Conservation (phyloP, 2,888 invertebrate species). For the Psococerastis gibbosa region DNA sequence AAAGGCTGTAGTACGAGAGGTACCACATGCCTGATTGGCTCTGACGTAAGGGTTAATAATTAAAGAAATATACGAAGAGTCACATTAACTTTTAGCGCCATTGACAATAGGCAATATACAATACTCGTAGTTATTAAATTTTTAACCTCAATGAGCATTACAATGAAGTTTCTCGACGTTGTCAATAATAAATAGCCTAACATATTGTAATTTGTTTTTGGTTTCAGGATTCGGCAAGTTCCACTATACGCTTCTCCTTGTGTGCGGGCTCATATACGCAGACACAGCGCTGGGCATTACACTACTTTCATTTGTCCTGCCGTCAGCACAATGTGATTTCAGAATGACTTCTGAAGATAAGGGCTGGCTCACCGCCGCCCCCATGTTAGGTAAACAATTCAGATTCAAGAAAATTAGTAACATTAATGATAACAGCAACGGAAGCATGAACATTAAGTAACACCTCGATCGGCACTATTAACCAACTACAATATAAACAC, state of each 20-base stretch:
- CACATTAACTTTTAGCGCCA: no score
- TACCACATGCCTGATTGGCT: no score
- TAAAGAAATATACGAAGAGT: no score
- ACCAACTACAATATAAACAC: no score
- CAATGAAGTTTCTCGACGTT: no score
- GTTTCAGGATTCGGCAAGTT: conserved; percentile 61
- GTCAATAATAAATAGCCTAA: no score
- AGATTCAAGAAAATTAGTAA: neutral
- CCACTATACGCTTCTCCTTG: conserved; percentile 51
- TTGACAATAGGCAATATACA: no score
- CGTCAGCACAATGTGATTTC: conserved; percentile 67
- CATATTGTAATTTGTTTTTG: conserved; percentile 14
- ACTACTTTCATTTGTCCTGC: conserved; percentile 63
- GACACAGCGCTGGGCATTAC: conserved; percentile 68
- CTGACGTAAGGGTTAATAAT: no score
- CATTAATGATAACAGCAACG: no score
- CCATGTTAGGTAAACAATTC: conserved; percentile 48
- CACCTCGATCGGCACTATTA: neutral
- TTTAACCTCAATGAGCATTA: no score
- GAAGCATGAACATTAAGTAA: neutral
- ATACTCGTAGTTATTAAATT: no score
- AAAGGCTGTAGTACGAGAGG: no score
- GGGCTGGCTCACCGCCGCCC: conserved; percentile 56
- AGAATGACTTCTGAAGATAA: conserved; percentile 58
- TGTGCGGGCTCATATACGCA: conserved; percentile 63